phyloP scores from a whole-genome alignment of 2,113 vertebrate genomes.

The Sorex araneus region DNA sequence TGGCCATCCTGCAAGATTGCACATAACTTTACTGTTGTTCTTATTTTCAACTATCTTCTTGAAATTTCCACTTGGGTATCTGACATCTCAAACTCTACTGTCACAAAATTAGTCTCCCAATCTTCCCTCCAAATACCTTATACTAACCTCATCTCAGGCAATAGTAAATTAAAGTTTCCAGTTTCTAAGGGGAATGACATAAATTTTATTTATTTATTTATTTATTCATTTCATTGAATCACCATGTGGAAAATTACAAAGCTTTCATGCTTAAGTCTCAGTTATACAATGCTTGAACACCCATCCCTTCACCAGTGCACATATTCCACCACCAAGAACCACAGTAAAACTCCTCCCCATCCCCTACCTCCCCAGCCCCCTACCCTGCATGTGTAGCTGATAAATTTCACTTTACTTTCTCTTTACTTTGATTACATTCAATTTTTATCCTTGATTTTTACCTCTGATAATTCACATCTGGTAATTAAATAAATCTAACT shows the following conservation, averaged over 20 bases:
- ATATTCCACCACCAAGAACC: no score
- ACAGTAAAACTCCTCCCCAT: no score
- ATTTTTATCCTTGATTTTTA: neutral
- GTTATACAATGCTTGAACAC: no score
- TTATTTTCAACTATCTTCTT: constrained; percentile 24
- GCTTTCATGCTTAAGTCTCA: no score
- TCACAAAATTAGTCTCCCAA: neutral
- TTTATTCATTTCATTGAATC: no score
- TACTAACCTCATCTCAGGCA: neutral
- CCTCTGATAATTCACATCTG: neutral
- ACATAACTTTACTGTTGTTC: neutral
- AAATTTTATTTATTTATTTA: no score
- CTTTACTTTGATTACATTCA: no score
- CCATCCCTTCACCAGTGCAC: no score
- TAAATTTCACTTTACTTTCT: no score
- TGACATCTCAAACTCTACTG: neutral
- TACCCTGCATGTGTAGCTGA: no score
- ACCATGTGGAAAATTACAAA: no score
- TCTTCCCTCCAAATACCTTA: neutral
- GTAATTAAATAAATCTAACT: neutral
- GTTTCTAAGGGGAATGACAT: neutral
- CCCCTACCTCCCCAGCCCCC: no score
- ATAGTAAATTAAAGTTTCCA: neutral
- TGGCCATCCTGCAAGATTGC: neutral
- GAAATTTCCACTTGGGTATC: neutral